Conservation (phyloP, 2,888 invertebrate genomes). For the Acleris emargana region DNA sequence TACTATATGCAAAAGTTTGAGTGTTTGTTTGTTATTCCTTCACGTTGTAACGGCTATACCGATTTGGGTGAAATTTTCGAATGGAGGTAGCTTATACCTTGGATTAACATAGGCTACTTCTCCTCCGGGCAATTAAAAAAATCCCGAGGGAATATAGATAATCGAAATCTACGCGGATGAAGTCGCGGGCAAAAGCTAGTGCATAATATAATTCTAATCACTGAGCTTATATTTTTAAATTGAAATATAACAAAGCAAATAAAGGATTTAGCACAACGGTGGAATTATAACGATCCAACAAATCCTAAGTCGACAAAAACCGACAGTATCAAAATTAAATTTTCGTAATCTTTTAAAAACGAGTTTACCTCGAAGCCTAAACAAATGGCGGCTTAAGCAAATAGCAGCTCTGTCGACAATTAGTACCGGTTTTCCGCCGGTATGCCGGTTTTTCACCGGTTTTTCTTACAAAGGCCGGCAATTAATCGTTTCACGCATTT, state of each 20-base stretch:
- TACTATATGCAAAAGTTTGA: too few species aligned
- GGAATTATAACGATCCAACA: background rate
- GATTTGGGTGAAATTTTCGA: too few species aligned
- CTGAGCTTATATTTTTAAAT: background rate
- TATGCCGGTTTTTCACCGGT: conserved; percentile 51
- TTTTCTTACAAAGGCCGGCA: conserved; percentile 42
- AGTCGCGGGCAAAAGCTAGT: too few species aligned
- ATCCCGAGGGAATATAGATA: too few species aligned
- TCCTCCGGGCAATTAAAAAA: too few species aligned
- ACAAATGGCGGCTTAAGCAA: conserved; percentile 44
- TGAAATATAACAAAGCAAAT: conserved; percentile 10
- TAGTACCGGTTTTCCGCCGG: conserved; percentile 49
- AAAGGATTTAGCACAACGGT: conserved; percentile 20
- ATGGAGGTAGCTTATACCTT: too few species aligned
- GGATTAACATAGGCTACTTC: too few species aligned
- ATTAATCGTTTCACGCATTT: conserved; percentile 65
- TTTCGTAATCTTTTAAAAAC: conserved; percentile 43
- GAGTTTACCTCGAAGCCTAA: conserved; percentile 42
- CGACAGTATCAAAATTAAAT: conserved; percentile 41
- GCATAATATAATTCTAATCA: too few species aligned
- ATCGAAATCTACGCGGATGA: too few species aligned
- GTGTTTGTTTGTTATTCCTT: too few species aligned
- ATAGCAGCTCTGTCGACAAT: conserved; percentile 34
- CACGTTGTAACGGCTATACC: too few species aligned
- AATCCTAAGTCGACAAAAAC: conserved; percentile 38